Base-by-base conservation (phyloP, 2,888 invertebrate species). In the Taenaris catops region DNA sequence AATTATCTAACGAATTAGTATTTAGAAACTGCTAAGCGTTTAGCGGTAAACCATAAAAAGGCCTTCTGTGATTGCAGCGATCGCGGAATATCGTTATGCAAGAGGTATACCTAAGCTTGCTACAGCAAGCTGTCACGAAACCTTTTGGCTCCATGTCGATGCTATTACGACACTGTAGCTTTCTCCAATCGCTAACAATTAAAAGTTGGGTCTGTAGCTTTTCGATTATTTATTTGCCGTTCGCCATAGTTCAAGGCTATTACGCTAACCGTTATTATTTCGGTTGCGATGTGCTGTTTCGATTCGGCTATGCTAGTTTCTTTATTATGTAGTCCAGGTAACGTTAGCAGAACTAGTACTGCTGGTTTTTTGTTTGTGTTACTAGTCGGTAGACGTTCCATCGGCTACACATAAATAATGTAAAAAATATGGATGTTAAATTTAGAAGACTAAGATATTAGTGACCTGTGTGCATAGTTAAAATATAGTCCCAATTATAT, bases 161-260 rank as follows among this genome's bases (percentile, higher is more conserved):
- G 58, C 41, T 44, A 54, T 78, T 73, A 63, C 75, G 66, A 73
- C 69, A 74, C 70, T 63, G 46, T 64, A 60, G 71, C 81, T 81
- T 79, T 81, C 80, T 76, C 75, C 63, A 34, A 49, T 58, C 56
- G 51, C 55, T 53, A 54, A 51, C 51, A 58, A 45, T 44, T 46
- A 49, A 49, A 64, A 61, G 59, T 51, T 58, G 54, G 51, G 51
- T 53, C 59, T 58, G 50, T 29, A 43, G 44, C 48, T 55, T 47
- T 46, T 49, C 41, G 23, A 32, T 38, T 43, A 24, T 35, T 40
- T 35, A 27, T 23, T 37, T 18, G 12, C 31, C 23, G 25, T 38
- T 38, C 34, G 23, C 32, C 23, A 17, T 33, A 34, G 25, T 39
- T 34, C 25, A 38, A 23, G 29, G 34, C 20, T 31, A 16, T 34